Base-by-base conservation (phyloP, 2,113 vertebrate species). In the Shinisaurus crocodilurus region DNA sequence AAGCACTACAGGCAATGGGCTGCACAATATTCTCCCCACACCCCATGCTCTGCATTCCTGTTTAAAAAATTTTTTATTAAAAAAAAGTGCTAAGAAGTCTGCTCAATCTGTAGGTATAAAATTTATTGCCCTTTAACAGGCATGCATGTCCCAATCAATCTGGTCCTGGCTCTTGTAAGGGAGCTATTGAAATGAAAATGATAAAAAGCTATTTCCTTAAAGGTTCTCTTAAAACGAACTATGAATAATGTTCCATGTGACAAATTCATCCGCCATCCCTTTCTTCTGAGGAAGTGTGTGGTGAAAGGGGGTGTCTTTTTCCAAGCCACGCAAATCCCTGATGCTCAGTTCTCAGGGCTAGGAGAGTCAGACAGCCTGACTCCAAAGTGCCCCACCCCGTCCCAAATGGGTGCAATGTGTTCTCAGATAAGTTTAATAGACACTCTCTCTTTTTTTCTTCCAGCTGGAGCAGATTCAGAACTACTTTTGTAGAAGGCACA, bases 161-260 rank as follows among this genome's bases (percentile, higher is more conserved):
- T 87, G 43, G 34, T 13, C 90, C 60, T 10, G 34, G 57, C 80
- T 88, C 80, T 82, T 87, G 86, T 40, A n/a, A 82, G 90, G 76
- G 85, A 76, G 57, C 43, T 37, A 63, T 90, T 90, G 76, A 74
- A 86, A 87, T 81, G 85, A 82, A 63, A 87, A 87, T 87, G 89
- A 87, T 90, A 90, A 90, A 87, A 88, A 91, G 77, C 72, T 4
- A 88, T 87, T 83, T 76, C 79, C 57, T 67, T 76, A 91, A 91
- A 77, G 67, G 83, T 91, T 87, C 85, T 87, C 69, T 91, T 83
- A 83, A 67, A 82, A 82, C 0, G n/a, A 63, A 65, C 32, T 48
- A 76, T 76, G 86, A 83, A 67, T 40, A 34, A 43, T 40, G 7
- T 13, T 82, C 34, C 80, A 65, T 50, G n/a, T 76, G 90, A 67